Conservation (phyloP, 2,888 invertebrate genomes). For the Meliscaeva auricollis region DNA sequence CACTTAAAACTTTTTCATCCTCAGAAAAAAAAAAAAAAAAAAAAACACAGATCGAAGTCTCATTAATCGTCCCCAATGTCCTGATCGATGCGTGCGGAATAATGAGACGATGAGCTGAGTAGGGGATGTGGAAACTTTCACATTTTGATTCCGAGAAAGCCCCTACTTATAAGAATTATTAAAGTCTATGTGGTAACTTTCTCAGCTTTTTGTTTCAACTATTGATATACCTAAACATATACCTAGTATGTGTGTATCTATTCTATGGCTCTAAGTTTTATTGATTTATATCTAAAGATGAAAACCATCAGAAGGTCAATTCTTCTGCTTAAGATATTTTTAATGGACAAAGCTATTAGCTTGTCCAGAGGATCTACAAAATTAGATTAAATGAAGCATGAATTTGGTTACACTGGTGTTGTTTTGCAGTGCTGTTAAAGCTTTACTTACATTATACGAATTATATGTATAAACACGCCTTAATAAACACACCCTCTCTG, state of each 20-base stretch:
- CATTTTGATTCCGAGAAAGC: background rate
- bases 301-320: background rate
- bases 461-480: slow-evolving; percentile 3
- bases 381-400: slow-evolving; percentile 59
- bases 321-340: slow-evolving; percentile 28
- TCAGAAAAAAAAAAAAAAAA: slow-evolving; percentile 3
- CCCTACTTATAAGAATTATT: background rate
- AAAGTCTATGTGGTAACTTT: slow-evolving; percentile 8
- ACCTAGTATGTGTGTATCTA: background rate
- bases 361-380: slow-evolving; percentile 30
- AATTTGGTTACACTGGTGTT: slow-evolving; percentile 1
- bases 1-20: slow-evolving; percentile 73
- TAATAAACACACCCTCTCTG: background rate
- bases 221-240: background rate
- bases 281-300: slow-evolving; percentile 36
- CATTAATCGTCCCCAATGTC: slow-evolving; percentile 49
- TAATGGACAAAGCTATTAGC: slow-evolving; percentile 59
- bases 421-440: background rate
- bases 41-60: slow-evolving; percentile 54
- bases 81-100: slow-evolving; percentile 14
- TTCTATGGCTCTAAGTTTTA: slow-evolving; percentile 23
- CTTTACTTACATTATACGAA: background rate
- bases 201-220: background rate
- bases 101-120: background rate
- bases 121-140: slow-evolving; percentile 32